Conservation (phyloP, 2,113 vertebrate genomes). For the Atractosteus spatula region DNA sequence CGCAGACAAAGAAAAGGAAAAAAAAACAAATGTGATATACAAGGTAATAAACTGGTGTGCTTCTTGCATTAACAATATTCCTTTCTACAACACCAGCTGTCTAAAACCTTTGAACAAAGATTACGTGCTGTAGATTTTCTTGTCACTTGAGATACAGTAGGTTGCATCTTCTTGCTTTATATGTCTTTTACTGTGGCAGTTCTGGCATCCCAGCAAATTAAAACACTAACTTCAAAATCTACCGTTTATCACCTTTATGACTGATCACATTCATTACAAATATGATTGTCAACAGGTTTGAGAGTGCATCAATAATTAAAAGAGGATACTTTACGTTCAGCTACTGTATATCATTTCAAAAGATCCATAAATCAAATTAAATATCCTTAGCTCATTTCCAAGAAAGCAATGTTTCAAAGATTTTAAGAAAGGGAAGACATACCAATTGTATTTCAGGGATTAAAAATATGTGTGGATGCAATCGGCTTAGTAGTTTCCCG, state of each 20-base stretch:
- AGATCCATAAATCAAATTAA: too few species aligned
- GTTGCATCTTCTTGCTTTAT: slow-evolving; percentile 19
- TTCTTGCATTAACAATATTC: slow-evolving; percentile 21
- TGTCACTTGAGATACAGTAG: slow-evolving; percentile 29
- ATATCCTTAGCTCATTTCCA: too few species aligned
- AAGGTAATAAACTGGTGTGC: slow-evolving; percentile 30
- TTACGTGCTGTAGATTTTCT: slow-evolving; percentile 24
- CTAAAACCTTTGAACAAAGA: slow-evolving; percentile 28
- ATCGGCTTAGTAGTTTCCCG: too few species aligned
- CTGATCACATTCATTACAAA: not conserved
- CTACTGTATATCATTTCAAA: too few species aligned
- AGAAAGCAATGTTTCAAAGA: too few species aligned
- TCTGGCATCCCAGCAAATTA: slow-evolving; percentile 28
- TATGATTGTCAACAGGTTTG: not conserved
- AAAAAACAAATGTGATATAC: slow-evolving; percentile 20
- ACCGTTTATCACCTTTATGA: slow-evolving; percentile 23
- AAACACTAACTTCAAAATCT: slow-evolving; percentile 24
- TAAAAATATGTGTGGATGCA: too few species aligned
- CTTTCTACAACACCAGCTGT: slow-evolving; percentile 23
- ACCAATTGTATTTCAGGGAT: too few species aligned
- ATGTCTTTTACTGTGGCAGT: slow-evolving; percentile 28
- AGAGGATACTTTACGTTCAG: not conserved
- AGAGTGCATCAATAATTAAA: slow-evolving; percentile 11
- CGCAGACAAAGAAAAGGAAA: too few species aligned
- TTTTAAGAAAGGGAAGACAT: too few species aligned